phyloP scores from a whole-genome alignment of 2,113 vertebrate species.

The Bos indicus region DNA sequence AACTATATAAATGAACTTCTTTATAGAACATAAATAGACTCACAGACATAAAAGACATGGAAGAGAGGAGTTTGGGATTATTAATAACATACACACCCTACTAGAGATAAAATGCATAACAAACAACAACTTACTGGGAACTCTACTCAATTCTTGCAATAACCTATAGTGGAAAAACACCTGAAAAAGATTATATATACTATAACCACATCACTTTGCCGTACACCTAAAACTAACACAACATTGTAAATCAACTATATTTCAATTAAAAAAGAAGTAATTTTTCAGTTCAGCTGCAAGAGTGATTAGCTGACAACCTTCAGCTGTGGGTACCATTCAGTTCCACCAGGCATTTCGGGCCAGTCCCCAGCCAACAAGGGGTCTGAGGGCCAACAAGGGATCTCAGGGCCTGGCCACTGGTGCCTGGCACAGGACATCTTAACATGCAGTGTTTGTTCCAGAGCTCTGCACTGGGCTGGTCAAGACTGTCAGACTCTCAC shows the following conservation, averaged over 20 bases:
- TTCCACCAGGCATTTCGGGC: no score
- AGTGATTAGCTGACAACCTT: not conserved
- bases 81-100: not conserved
- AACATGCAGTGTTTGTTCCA: accelerated
- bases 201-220: not conserved
- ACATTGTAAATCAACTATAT: not conserved
- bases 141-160: not conserved
- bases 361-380: not conserved
- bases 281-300: not conserved
- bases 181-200: not conserved
- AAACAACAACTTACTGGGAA: not conserved
- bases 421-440: accelerated
- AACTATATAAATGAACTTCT: not conserved
- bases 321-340: not conserved
- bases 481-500: not conserved
- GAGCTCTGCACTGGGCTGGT: not conserved
- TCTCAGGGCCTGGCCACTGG: not conserved
- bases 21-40: not conserved
- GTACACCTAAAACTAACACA: not conserved
- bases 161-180: not conserved
- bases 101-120: not conserved
- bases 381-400: not conserved
- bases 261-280: not conserved
- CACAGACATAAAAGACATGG: not conserved
- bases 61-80: not conserved